phyloP scores from a whole-genome alignment of 2,888 invertebrate genomes.

The Heliconius aoede region DNA sequence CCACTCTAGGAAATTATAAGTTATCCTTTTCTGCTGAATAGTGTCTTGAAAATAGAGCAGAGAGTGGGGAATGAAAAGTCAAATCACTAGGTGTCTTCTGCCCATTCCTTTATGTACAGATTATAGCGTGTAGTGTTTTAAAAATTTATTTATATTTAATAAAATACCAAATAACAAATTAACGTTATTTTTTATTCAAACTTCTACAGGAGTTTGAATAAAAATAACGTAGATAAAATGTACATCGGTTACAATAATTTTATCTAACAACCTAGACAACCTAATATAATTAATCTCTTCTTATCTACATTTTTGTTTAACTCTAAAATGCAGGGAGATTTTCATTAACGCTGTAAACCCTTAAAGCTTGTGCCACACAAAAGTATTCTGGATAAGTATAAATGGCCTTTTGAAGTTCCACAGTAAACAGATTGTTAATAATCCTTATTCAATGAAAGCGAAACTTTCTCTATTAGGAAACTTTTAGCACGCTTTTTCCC shows the following conservation, averaged over 20 bases:
- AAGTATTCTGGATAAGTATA: conserved; percentile 48
- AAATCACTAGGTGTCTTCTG: too few relatives aligned
- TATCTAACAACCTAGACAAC: not conserved
- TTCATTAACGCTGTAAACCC: conserved; percentile 6
- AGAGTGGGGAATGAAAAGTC: too few relatives aligned
- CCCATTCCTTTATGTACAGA: too few relatives aligned
- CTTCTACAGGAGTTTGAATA: too few relatives aligned
- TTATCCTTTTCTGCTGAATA: too few relatives aligned
- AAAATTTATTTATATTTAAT: too few relatives aligned
- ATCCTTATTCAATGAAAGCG: conserved; percentile 40
- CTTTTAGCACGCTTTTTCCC: conserved; percentile 36
- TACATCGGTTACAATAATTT: too few relatives aligned
- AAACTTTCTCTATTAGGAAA: conserved; percentile 44
- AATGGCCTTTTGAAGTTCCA: conserved; percentile 37
- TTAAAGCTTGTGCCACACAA: conserved; percentile 23
- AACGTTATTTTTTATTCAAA: too few relatives aligned
- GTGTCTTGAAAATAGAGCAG: too few relatives aligned
- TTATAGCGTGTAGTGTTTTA: not conserved
- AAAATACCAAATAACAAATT: too few relatives aligned
- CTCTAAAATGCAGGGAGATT: conserved; percentile 3
- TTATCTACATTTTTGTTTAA: conserved; percentile 35
- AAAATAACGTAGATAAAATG: too few relatives aligned
- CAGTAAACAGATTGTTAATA: conserved; percentile 43
- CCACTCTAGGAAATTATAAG: too few relatives aligned
- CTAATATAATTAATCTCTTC: not conserved